Conservation (phyloP, 2,797 vertebrate genomes). For the Sebastes matsubarae region DNA sequence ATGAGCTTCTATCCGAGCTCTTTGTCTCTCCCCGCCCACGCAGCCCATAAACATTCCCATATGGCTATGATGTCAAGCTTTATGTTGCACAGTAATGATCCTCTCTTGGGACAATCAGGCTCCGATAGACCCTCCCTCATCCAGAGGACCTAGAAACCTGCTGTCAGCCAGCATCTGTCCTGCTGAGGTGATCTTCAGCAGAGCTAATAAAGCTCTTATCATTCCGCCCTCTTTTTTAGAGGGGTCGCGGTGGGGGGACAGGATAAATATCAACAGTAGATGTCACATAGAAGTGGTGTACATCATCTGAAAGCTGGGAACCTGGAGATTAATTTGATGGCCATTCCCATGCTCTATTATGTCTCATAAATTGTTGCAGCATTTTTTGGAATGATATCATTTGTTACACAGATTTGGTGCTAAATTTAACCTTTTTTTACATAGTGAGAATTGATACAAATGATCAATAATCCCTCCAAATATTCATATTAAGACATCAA, state of each 20-base stretch:
- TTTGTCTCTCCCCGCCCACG: neutral
- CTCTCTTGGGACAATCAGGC: conserved; percentile 13
- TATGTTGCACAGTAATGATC: conserved; percentile 23
- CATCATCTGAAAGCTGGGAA: neutral
- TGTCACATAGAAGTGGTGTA: neutral
- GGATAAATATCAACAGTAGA: neutral
- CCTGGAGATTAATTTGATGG: neutral
- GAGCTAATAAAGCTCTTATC: neutral
- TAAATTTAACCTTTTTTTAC: neutral
- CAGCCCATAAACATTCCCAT: conserved; percentile 55
- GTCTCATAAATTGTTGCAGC: too few species aligned
- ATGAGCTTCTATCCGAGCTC: neutral
- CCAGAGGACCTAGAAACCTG: conserved; percentile 4
- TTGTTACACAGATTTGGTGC: too few species aligned
- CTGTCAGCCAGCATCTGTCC: conserved; percentile 3
- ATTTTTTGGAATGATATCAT: too few species aligned
- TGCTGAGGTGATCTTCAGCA: neutral
- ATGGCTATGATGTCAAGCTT: conserved; percentile 55
- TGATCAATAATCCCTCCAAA: neutral
- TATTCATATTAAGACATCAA: neutral
- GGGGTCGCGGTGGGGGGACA: too few species aligned
- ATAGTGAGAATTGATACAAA: neutral
- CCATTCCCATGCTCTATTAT: too few species aligned
- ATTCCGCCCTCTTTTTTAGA: neutral
- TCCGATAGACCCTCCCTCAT: conserved; percentile 5